Conservation (phyloP, 2,113 vertebrate genomes). For the Paralichthys olivaceus region DNA sequence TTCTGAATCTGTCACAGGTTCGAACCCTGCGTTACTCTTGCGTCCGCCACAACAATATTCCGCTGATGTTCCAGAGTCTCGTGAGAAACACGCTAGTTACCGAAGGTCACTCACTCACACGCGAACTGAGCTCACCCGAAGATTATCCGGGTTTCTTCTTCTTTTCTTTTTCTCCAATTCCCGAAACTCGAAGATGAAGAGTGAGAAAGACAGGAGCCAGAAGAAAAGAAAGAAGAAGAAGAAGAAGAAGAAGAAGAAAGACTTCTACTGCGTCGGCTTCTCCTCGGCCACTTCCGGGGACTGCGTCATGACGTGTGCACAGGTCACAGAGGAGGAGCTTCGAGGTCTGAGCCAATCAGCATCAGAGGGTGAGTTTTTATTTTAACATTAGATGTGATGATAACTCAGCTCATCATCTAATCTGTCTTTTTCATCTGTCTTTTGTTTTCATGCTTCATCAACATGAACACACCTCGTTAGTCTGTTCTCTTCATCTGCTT, state of each 20-base stretch:
- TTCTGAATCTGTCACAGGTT: not conserved
- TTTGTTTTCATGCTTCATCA: too few relatives aligned
- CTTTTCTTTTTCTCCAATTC: not conserved
- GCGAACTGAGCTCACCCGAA: not conserved
- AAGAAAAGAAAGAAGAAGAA: not conserved
- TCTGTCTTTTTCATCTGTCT: too few relatives aligned
- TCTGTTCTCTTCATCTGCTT: too few relatives aligned
- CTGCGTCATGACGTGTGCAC: slow-evolving; percentile 27
- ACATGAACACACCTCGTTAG: too few relatives aligned
- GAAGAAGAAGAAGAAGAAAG: not conserved
- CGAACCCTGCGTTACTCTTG: not conserved
- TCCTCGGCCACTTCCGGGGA: slow-evolving; percentile 17
- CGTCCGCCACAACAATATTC: too few relatives aligned
- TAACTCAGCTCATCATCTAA: too few relatives aligned
- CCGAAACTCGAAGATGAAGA: not conserved
- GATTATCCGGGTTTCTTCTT: not conserved
- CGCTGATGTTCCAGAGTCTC: not conserved
- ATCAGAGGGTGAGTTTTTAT: not conserved
- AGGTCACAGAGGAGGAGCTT: not conserved
- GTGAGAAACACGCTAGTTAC: not conserved
- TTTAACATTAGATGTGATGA: not conserved
- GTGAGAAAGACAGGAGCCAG: not conserved
- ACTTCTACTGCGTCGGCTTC: slow-evolving; percentile 1
- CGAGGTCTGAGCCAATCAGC: slow-evolving; percentile 27
- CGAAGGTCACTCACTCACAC: not conserved